A percentile compares a stretch with the other conserved stretches of the same genome.
These are phyloP conservation scores for Hycleus cichorii DNA, from an alignment of 1,140 invertebrate species.

Conservation along the genomic window DNA sequence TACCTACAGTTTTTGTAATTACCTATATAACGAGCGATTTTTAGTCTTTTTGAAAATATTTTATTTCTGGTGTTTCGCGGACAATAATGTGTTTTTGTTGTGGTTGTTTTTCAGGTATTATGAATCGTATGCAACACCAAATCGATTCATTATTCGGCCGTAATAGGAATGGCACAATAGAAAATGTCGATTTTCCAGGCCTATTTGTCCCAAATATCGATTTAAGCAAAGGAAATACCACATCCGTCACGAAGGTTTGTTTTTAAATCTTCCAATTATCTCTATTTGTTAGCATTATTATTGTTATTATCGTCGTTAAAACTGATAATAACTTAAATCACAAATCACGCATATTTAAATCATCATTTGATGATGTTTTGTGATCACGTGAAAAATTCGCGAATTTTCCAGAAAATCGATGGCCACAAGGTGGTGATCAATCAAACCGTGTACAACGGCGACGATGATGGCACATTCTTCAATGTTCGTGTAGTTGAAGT, in stretches of 20 bases:
- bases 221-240: slow-evolving; percentile 48
- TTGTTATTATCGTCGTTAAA: background rate
- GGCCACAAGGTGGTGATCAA: slow-evolving; percentile 52
- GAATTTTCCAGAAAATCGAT: slow-evolving; percentile 44
- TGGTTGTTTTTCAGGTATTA: slow-evolving; percentile 39
- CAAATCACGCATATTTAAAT: too few species aligned
- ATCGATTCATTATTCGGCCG: slow-evolving; percentile 36
- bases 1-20: too few species aligned
- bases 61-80: too few species aligned
- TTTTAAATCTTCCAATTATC: too few species aligned
- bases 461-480: slow-evolving; percentile 40
- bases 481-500: slow-evolving; percentile 48
- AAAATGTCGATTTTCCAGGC: slow-evolving; percentile 25
- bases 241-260: slow-evolving; percentile 48
- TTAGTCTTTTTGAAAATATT: too few species aligned
- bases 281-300: background rate
- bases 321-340: too few species aligned
- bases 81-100: background rate
- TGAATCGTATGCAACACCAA: slow-evolving; percentile 42
- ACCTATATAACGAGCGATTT: too few species aligned
- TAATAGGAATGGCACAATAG: slow-evolving; percentile 27
- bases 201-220: slow-evolving; percentile 32
- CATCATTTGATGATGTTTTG: too few species aligned
- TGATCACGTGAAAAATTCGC: too few species aligned
- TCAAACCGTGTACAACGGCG: slow-evolving; percentile 47